Conservation (phyloP, 2,113 vertebrate species). For the Parus major region DNA sequence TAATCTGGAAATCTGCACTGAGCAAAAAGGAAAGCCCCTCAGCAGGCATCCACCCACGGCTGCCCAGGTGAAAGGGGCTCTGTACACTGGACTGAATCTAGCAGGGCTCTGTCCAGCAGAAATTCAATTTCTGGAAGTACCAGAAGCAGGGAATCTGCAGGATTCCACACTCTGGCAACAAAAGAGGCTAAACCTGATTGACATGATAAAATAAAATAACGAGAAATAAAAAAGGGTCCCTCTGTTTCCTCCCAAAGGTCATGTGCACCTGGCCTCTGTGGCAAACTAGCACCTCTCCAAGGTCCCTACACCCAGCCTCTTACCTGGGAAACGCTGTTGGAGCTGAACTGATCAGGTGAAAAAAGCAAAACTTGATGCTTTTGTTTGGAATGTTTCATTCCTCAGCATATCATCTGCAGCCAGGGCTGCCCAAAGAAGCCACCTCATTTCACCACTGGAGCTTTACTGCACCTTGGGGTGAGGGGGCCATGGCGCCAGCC, state of each 20-base stretch:
- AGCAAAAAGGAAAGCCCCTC: neutral
- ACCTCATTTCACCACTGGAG: neutral
- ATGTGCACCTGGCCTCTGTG: neutral
- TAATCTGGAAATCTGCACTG: neutral
- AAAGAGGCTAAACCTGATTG: constrained; percentile 14
- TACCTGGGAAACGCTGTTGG: fast-evolving
- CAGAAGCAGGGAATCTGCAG: neutral
- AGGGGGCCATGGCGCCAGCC: neutral
- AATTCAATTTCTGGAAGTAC: neutral
- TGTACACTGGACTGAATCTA: neutral
- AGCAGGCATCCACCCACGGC: fast-evolving
- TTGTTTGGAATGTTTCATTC: neutral
- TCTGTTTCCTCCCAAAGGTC: neutral
- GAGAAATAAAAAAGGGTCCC: neutral
- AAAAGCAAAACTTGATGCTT: neutral
- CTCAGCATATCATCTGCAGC: neutral
- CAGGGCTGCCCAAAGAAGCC: neutral
- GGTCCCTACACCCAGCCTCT: neutral
- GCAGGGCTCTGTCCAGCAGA: neutral
- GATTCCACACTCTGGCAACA: neutral
- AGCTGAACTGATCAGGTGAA: neutral
- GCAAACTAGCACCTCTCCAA: neutral
- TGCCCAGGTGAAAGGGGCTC: neutral
- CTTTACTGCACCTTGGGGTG: fast-evolving
- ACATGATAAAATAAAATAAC: neutral